Percentiles rank a stretch among this genome's conserved stretches.
phyloP scores from a whole-genome alignment of 2,797 vertebrate species.

The Echeneis naucrates region DNA sequence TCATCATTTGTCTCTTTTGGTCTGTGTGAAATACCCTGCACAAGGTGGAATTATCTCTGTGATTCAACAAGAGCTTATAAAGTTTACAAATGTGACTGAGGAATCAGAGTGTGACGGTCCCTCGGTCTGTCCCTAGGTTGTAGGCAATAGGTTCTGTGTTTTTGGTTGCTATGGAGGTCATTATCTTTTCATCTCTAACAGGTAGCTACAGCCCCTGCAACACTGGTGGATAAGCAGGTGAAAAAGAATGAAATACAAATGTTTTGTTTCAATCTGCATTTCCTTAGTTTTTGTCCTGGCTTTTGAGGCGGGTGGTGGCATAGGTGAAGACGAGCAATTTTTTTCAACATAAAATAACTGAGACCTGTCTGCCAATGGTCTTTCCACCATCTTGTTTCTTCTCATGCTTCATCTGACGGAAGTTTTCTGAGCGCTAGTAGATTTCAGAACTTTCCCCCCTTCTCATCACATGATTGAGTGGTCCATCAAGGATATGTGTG shows the following conservation, averaged over 20 bases:
- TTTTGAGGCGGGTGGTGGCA: too few species aligned
- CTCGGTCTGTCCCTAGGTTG: too few species aligned
- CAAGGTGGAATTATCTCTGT: neutral
- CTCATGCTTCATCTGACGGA: neutral
- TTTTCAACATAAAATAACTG: neutral
- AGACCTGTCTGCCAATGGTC: neutral
- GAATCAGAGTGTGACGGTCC: too few species aligned
- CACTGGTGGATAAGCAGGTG: too few species aligned
- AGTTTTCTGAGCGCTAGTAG: neutral
- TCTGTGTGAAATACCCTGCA: slow-evolving; percentile 7
- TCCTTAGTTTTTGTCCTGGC: too few species aligned
- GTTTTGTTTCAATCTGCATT: too few species aligned
- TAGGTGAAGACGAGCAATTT: neutral
- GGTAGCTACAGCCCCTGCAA: too few species aligned
- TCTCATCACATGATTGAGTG: slow-evolving; percentile 83
- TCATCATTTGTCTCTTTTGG: slow-evolving; percentile 36
- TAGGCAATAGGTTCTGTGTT: too few species aligned
- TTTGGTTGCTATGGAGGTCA: too few species aligned
- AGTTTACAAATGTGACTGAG: too few species aligned
- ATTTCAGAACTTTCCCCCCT: slow-evolving; percentile 17
- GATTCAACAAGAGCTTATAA: slow-evolving; percentile 1
- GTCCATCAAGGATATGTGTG: slow-evolving; percentile 80
- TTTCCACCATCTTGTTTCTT: slow-evolving; percentile 15
- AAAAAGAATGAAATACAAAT: too few species aligned
- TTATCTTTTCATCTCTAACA: too few species aligned